These are phyloP conservation scores for Rhagium mordax DNA, from an alignment of 2,888 invertebrate species.

Conservation along the genomic window DNA sequence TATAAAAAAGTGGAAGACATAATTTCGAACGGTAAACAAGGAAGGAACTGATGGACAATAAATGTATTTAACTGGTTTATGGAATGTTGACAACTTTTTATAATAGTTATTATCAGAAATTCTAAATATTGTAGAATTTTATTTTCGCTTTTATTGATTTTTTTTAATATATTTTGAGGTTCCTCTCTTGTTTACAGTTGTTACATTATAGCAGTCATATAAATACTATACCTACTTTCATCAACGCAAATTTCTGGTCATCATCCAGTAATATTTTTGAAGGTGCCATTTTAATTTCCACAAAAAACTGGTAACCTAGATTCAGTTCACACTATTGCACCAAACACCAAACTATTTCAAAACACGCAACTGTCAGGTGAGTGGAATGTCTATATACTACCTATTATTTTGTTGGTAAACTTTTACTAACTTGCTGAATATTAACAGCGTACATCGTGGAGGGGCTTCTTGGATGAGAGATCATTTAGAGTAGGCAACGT, in stretches of 20 bases:
- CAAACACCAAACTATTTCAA: conserved; percentile 13
- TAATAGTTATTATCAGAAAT: too few relatives aligned
- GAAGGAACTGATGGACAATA: too few relatives aligned
- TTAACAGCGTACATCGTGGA: conserved; percentile 4
- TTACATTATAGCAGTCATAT: background rate
- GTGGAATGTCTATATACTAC: background rate
- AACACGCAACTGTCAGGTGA: background rate
- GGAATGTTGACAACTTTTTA: too few relatives aligned
- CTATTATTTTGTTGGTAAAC: conserved; percentile 29
- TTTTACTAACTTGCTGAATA: conserved; percentile 24
- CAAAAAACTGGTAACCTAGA: conserved; percentile 11
- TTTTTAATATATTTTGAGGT: too few relatives aligned
- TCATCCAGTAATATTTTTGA: conserved; percentile 73
- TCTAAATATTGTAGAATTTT: too few relatives aligned
- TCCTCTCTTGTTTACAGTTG: too few relatives aligned
- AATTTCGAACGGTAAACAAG: too few relatives aligned
- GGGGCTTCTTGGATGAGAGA: background rate
- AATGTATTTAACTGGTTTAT: too few relatives aligned
- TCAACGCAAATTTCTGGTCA: conserved; percentile 82
- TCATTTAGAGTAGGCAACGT: background rate
- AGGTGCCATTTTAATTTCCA: conserved; percentile 10
- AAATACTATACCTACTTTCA: conserved; percentile 81
- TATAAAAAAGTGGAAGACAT: too few relatives aligned
- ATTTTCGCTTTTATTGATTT: too few relatives aligned
- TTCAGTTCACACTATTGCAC: conserved; percentile 12